phyloP scores from a whole-genome alignment of 1,140 invertebrate species.

The Campodea augens region DNA sequence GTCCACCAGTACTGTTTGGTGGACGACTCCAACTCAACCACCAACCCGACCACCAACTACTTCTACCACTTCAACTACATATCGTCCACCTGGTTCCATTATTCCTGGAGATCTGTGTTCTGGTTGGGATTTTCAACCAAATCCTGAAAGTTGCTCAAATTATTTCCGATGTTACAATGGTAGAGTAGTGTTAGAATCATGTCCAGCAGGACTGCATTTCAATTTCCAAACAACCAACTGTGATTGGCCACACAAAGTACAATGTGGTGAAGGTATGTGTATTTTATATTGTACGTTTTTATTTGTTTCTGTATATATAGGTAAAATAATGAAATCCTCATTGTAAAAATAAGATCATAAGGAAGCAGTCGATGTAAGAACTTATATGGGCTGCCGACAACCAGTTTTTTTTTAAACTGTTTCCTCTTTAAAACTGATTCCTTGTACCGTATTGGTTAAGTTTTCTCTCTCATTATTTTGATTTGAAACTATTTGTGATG shows the following conservation, averaged over 20 bases:
- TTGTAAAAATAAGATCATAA: too few relatives aligned
- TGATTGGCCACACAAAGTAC: slow-evolving; percentile 14
- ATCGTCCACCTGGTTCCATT: background rate
- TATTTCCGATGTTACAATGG: background rate
- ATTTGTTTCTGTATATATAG: too few relatives aligned
- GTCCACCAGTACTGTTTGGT: slow-evolving; percentile 8
- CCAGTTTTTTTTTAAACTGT: too few relatives aligned
- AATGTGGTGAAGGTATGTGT: too few relatives aligned
- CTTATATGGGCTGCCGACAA: too few relatives aligned
- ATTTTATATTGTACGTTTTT: too few relatives aligned
- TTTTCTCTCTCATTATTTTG: too few relatives aligned
- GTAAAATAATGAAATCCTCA: too few relatives aligned
- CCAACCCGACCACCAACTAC: slow-evolving; percentile 20
- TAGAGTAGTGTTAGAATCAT: slow-evolving; percentile 1
- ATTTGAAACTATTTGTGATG: too few relatives aligned
- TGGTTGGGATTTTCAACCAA: background rate
- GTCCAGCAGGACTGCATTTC: slow-evolving; percentile 15
- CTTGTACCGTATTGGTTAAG: too few relatives aligned
- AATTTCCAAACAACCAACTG: slow-evolving; percentile 13
- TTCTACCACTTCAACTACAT: slow-evolving; percentile 19
- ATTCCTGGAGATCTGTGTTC: background rate
- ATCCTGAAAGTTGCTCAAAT: background rate
- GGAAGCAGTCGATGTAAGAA: too few relatives aligned
- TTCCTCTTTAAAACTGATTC: too few relatives aligned
- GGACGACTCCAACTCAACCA: slow-evolving; percentile 11